Evolutionary conservation across 2,888 invertebrate genomes (phyloP).

Genomic region (Pristionchus maxplancki): DNA sequence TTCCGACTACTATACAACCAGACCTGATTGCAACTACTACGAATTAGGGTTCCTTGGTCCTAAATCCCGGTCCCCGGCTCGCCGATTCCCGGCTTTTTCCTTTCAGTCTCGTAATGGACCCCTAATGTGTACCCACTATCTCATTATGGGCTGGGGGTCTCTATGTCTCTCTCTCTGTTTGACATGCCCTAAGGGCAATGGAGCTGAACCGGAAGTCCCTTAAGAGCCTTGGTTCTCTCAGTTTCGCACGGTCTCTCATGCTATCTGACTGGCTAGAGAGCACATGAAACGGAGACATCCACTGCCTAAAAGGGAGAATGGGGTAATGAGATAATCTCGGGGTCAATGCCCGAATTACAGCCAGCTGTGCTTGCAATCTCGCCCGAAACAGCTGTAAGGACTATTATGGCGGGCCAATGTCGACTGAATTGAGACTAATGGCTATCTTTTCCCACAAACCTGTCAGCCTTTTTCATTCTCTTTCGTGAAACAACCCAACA

Average conservation of each 20-base stretch:
- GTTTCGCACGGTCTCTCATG: not conserved
- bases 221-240: not conserved
- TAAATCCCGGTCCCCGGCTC: not conserved
- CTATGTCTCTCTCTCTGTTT: constrained; percentile 42
- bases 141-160: constrained; percentile 12
- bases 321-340: constrained; percentile 15
- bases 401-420: not conserved
- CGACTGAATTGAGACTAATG: no score
- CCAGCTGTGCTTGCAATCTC: not conserved
- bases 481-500: no score
- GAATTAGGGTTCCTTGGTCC: not conserved
- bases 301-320: not conserved
- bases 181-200: constrained; percentile 37
- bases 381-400: not conserved
- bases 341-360: not conserved
- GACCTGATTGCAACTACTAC: not conserved
- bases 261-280: not conserved
- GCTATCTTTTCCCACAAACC: no score
- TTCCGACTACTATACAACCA: not conserved
- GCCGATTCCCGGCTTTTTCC: not conserved
- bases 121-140: constrained; percentile 42
- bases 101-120: constrained; percentile 19
- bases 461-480: no score
- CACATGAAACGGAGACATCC: not conserved
- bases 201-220: not conserved